Evolutionary conservation across 2,888 invertebrate genomes (phyloP).

Genomic region (Zele albiditarsus): DNA sequence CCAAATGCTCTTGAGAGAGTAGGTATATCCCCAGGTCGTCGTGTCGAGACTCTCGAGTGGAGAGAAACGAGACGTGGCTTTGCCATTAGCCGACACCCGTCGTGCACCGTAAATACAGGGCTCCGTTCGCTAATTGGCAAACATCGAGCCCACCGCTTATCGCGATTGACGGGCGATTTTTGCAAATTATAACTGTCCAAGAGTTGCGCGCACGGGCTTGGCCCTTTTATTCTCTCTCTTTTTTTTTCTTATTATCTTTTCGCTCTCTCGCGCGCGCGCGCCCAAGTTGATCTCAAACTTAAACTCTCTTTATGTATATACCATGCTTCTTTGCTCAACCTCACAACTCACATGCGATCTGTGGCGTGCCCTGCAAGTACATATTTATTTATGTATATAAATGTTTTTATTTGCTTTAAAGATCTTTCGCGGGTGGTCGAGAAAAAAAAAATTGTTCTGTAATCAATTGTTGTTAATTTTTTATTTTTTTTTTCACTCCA

Average conservation of each 20-base stretch:
- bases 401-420: background rate
- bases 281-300: conserved; percentile 17
- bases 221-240: conserved; percentile 6
- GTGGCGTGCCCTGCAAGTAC: background rate
- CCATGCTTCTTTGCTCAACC: background rate
- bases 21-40: conserved; percentile 30
- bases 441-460: background rate
- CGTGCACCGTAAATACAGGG: conserved; percentile 56
- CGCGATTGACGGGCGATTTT: conserved; percentile 65
- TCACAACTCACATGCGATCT: conserved; percentile 18
- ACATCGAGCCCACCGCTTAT: conserved; percentile 63
- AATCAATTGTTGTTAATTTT: background rate
- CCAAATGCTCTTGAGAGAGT: conserved; percentile 43
- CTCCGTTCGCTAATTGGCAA: conserved; percentile 64
- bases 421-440: conserved; percentile 33
- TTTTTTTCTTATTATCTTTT: conserved; percentile 23
- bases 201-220: conserved; percentile 39
- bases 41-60: conserved; percentile 36
- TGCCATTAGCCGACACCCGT: conserved; percentile 65
- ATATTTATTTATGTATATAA: background rate
- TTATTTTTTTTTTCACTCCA: background rate
- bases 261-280: background rate
- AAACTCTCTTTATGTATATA: background rate
- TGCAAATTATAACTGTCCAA: conserved; percentile 62
- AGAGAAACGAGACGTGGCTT: conserved; percentile 53